phyloP scores from a whole-genome alignment of 1,140 invertebrate genomes.

The Zelostemma sp. region DNA sequence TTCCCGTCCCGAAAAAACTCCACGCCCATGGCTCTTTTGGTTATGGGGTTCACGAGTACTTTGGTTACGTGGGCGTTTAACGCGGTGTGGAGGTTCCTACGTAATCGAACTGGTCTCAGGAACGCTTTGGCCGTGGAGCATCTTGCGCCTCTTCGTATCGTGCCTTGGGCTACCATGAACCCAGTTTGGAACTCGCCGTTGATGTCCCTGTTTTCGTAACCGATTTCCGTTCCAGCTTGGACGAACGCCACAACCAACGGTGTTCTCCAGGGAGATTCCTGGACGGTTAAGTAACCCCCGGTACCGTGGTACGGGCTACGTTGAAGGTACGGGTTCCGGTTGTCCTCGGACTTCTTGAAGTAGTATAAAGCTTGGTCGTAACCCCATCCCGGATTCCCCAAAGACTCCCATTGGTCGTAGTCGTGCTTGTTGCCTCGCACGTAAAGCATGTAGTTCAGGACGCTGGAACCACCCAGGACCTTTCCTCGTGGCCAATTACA shows the following conservation, averaged over 20 bases:
- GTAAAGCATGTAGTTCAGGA: slow-evolving; percentile 97
- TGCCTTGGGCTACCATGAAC: slow-evolving; percentile 92
- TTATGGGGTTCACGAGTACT: slow-evolving; percentile 79
- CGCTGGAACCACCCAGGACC: slow-evolving; percentile 89
- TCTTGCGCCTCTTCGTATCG: slow-evolving; percentile 84
- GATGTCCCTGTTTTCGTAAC: slow-evolving; percentile 89
- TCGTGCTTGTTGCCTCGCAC: slow-evolving; percentile 87
- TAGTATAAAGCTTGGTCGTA: slow-evolving; percentile 90
- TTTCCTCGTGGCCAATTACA: slow-evolving; percentile 90
- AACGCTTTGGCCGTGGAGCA: slow-evolving; percentile 94
- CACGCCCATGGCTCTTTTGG: slow-evolving; percentile 80
- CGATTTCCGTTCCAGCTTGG: slow-evolving; percentile 87
- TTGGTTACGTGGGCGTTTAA: slow-evolving; percentile 82
- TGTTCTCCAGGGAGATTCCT: slow-evolving; percentile 87
- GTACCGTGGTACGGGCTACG: slow-evolving; percentile 78
- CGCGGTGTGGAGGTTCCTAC: slow-evolving; percentile 84
- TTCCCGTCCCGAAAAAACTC: slow-evolving; percentile 81
- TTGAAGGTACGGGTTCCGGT: slow-evolving; percentile 84
- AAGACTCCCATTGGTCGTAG: slow-evolving; percentile 90
- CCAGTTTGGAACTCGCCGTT: slow-evolving; percentile 87
- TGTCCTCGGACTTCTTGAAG: slow-evolving; percentile 91
- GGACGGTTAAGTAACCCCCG: slow-evolving; percentile 84
- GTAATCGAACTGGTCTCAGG: slow-evolving; percentile 80
- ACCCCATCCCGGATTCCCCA: slow-evolving; percentile 90
- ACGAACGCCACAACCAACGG: slow-evolving; percentile 86